Base-by-base conservation (phyloP, 2,888 invertebrate genomes). In the Drosophila macrothrix region DNA sequence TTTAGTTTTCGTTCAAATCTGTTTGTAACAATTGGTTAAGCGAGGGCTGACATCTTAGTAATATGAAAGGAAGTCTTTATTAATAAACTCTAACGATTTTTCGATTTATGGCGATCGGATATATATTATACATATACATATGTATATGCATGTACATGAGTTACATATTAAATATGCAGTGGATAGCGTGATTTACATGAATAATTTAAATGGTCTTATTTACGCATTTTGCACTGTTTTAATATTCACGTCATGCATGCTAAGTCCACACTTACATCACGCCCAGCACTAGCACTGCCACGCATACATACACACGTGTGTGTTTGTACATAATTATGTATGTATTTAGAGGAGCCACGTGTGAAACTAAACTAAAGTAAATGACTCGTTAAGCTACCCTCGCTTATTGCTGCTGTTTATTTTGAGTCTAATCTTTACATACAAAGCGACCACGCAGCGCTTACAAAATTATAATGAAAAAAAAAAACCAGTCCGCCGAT, bases 391-490 rank as follows among this genome's bases (percentile, higher is more conserved):
- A 31, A 56, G 10, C 58, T 7, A 22, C 67, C 63, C 72, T 72
- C 76, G 58, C 7, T n/a, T 12, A 50, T 35, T 64, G 19, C 46
- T 53, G 39, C 58, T 53, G 7, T 65, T 62, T 46, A 33, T 61
- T 62, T 76, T 55, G 52, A 54, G 50, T 12, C 66, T 80, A 70
- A 80, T 78, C 80, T 76, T 61, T 80, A 63, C 66, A 75, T 37
- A 70, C 31, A 69, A 75, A 64, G 67, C 43, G 50, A 41, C 74
- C 68, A 58, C 39, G 35, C 79, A 61, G 65, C 69, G 50, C 52
- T 77, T 69, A 69, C 69, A 66, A 69, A 75, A 80, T 58, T 58
- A 64, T 64, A 63, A 69, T 75, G 62, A 55, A 80, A 78, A 55
- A 75, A 75, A 78, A 49, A 52, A 70, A 65, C 29, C 59, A 67